These are phyloP conservation scores for Ormyrus labotus DNA, from an alignment of 2,888 invertebrate genomes.

Conservation along the genomic window DNA sequence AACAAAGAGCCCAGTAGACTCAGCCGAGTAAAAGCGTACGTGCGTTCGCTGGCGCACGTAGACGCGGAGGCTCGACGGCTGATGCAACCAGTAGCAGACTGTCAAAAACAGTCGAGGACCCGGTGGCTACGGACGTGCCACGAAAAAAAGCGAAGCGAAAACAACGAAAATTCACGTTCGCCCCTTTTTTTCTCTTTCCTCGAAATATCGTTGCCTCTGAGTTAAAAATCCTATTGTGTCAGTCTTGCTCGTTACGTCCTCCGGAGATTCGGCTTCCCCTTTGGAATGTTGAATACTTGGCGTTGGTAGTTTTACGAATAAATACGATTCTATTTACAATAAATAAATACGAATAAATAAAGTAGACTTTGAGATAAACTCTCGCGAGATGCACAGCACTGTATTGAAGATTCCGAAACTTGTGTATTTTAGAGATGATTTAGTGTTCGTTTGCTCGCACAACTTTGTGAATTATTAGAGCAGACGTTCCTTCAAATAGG, in stretches of 20 bases:
- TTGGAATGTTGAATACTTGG: conserved; percentile 39
- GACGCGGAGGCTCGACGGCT: conserved; percentile 8
- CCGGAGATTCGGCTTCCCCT: not conserved
- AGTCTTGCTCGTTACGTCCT: conserved; percentile 31
- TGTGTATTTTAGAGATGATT: not conserved
- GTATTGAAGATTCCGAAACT: not conserved
- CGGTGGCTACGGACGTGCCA: not conserved
- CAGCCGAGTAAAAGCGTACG: conserved; percentile 6
- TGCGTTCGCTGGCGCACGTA: not conserved
- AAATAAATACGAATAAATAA: conserved; percentile 18
- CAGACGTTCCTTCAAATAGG: not conserved
- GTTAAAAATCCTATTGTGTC: not conserved
- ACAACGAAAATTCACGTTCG: not conserved
- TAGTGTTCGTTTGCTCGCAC: conserved; percentile 12
- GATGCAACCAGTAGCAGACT: conserved; percentile 40
- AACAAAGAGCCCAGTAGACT: conserved; percentile 31
- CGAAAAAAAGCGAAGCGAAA: not conserved
- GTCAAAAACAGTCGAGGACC: conserved; percentile 38
- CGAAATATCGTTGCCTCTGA: too few species aligned
- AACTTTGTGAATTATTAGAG: not conserved
- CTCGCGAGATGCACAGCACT: too few species aligned
- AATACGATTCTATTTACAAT: conserved; percentile 31
- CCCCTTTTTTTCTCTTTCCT: not conserved
- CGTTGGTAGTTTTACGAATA: not conserved
- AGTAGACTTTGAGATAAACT: not conserved